Base-by-base conservation (phyloP, 1,140 invertebrate genomes). In the Penaeus japonicus region DNA sequence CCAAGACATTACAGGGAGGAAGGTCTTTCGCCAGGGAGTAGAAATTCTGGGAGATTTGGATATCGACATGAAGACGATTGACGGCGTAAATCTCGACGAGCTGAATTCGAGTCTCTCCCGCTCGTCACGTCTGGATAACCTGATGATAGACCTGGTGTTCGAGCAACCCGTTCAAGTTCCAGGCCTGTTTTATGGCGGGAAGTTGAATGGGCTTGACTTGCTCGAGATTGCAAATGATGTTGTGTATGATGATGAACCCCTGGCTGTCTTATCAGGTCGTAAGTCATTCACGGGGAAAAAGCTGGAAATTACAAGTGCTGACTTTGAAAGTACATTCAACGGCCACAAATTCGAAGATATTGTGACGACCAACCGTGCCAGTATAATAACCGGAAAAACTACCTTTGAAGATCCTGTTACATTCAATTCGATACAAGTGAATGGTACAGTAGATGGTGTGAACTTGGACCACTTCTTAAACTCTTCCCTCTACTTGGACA, bases 51-150 rank as follows among this genome's bases (percentile, higher is more conserved):
- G 85, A 54, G 35, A 87, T 39, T 27, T 87, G 22, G 77, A 87
- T n/a, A 81, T 87, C 30, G 20, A 55, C 32, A 80, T 78, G 12
- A 87, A 87, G 35, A 54, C 70, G 30, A 57, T 87, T 0, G 85
- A 87, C 70, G 77, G 85, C 5, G 73, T 87, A 2, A 80, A 87
- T 54, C n/a, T 87, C 39, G 85, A 87, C n/a, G 24, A 65, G 22
- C 54, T 87, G 5, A 80, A 81, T 65, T 59, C 55, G 12, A 70
- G 59, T 57, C 30, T 87, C 2, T 53, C 75, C 5, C 47, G 22
- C 35, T 53, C 85, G 27, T 59, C 77, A 24, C 5, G 12, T 47
- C 39, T 47, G 39, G 39, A 47, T 10, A 59, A 80, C 22, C 65
- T 57, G 55, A 70, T 80, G 30, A 80, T 87, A n/a, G 77, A 87